Conservation (phyloP, 2,888 invertebrate genomes). For the Stenotaenia linearis region DNA sequence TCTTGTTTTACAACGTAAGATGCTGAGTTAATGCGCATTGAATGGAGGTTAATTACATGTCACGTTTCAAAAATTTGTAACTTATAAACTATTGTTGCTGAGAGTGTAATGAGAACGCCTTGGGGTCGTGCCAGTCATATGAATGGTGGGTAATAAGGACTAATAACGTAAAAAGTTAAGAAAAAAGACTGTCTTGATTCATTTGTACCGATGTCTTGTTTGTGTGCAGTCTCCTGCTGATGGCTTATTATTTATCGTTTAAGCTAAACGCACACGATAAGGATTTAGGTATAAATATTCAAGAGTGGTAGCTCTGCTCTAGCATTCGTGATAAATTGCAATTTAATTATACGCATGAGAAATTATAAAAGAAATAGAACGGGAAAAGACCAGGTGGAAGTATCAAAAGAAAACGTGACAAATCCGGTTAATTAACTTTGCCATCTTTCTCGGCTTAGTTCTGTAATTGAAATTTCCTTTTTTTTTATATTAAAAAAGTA, state of each 20-base stretch:
- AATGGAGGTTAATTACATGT: slow-evolving; percentile 1
- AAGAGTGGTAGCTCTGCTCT: not conserved
- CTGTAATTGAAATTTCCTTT: not conserved
- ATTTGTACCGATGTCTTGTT: slow-evolving; percentile 23
- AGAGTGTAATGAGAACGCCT: not conserved
- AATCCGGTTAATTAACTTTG: slow-evolving; percentile 14
- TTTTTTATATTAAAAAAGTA: not conserved
- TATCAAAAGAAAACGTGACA: slow-evolving; percentile 8
- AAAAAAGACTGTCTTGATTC: slow-evolving; percentile 13
- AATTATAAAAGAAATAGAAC: slow-evolving; percentile 8
- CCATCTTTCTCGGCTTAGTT: slow-evolving; percentile 2
- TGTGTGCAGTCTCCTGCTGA: slow-evolving; percentile 21
- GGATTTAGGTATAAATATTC: slow-evolving; percentile 9
- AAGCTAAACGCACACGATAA: not conserved
- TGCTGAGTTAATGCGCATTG: not conserved
- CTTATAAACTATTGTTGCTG: not conserved
- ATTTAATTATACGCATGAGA: slow-evolving; percentile 24
- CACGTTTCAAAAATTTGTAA: not conserved
- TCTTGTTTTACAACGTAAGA: not conserved
- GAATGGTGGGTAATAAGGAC: slow-evolving; percentile 2
- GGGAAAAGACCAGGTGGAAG: slow-evolving; percentile 21
- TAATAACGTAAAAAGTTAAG: not conserved
- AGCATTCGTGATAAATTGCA: slow-evolving; percentile 17
- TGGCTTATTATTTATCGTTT: slow-evolving; percentile 16
- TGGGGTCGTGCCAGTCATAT: not conserved